A percentile compares a stretch with the other conserved stretches of the same genome.
Evolutionary conservation across 1,140 invertebrate species (phyloP).

Genomic region (Eumeta japonica): DNA sequence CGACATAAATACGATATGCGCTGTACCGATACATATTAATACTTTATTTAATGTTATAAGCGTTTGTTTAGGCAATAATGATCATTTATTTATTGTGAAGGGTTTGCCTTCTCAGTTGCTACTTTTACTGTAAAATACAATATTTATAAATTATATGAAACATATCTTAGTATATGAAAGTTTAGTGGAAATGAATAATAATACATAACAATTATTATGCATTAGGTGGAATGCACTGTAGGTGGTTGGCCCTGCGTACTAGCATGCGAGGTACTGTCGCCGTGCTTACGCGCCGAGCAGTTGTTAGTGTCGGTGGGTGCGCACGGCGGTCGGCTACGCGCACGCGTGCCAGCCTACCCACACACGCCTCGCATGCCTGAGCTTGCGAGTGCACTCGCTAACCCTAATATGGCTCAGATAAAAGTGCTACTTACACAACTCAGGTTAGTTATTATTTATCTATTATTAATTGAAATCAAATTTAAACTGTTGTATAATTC

Average conservation of each 20-base stretch:
- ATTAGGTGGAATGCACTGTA: constrained; percentile 57
- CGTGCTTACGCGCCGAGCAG: constrained; percentile 87
- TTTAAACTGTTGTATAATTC: too few species aligned
- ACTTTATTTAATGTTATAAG: too few species aligned
- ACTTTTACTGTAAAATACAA: too few species aligned
- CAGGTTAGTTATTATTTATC: constrained; percentile 20
- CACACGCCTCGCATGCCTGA: constrained; percentile 78
- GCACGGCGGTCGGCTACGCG: constrained; percentile 87
- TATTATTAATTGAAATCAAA: background rate
- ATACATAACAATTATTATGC: too few species aligned
- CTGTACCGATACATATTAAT: too few species aligned
- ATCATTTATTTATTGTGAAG: too few species aligned
- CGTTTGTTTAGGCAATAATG: too few species aligned
- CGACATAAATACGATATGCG: too few species aligned
- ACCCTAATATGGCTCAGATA: constrained; percentile 24
- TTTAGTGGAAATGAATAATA: too few species aligned
- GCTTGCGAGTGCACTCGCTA: constrained; percentile 70
- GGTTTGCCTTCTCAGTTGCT: too few species aligned
- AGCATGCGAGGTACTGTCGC: constrained; percentile 82
- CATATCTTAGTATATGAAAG: too few species aligned
- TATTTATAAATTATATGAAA: too few species aligned
- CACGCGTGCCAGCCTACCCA: constrained; percentile 86
- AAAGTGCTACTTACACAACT: constrained; percentile 41
- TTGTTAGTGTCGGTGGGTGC: constrained; percentile 90
- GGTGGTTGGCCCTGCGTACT: constrained; percentile 86